Evolutionary conservation across 1,140 invertebrate genomes (phyloP), one percentile per base, ranked within the genome.

Genomic region (Portunus trituberculatus): DNA sequence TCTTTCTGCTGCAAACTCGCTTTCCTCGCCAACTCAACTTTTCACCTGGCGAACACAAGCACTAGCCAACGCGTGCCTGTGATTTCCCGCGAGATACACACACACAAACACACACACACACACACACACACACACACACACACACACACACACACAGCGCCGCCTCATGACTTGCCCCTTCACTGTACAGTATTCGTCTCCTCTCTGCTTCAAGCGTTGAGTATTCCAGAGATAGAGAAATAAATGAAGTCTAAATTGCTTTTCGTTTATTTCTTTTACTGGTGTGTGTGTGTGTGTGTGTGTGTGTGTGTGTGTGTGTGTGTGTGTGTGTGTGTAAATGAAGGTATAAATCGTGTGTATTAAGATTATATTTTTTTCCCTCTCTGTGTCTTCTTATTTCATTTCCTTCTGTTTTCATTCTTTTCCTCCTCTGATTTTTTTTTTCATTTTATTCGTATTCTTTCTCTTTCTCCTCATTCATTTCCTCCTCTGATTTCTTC

Each of bases 241-340:
- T 59, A 59, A 39, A 39, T 39, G 39, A 39, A 39, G 39, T 39
- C 39, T 1, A 6, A 39, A 39, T 39, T 39, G 39, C 6, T 39
- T 39, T 39, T 39, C 6, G 39, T 39, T 6, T 39, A 39, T 39
- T 39, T 1, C 6, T 39, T 39, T 39, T 39, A 39, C 1, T 12
- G 3, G 52, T 59, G 52, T 59, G 52, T 59, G 52, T 59, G 52
- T 59, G 52, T 59, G 52, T 59, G 52, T 59, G 52, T 59, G 52
- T 59, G 52, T 59, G 52, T 59, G 67, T 76, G 67, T 76, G 67
- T 76, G 67, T 76, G 67, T 76, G 67, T 76, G 67, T 76, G 67
- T 76, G 67, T 76, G 67, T 76, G 67, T 76, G 67, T 76, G 67
- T 76, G 67, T 76, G 67, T n/a, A n/a, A 20, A 59, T 59, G 52